Percentiles rank a stretch among this genome's conserved stretches.
Evolutionary conservation across 2,797 vertebrate genomes (phyloP).

Genomic region (Pipistrellus kuhlii): DNA sequence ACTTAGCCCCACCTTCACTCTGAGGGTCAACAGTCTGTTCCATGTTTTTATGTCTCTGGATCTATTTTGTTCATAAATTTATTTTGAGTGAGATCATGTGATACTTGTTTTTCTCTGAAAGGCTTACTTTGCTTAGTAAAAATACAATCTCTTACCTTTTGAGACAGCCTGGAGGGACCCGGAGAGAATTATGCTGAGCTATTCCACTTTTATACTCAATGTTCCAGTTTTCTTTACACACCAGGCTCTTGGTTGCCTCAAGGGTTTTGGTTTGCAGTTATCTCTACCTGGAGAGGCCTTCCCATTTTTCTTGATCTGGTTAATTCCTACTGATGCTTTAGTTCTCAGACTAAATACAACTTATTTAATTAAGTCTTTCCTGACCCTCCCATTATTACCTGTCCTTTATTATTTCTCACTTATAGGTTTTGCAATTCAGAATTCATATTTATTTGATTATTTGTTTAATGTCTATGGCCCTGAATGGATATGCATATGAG

Average conservation of each 20-base stretch:
- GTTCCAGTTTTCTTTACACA: background rate
- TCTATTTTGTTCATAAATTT: no score
- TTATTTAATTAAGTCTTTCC: background rate
- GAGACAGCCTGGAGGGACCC: no score
- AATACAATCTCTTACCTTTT: no score
- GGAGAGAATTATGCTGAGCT: no score
- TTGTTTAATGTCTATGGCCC: slow-evolving; percentile 17
- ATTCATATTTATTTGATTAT: slow-evolving; percentile 29
- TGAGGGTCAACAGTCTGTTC: no score
- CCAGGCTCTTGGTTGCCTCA: background rate
- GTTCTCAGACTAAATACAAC: slow-evolving; percentile 18
- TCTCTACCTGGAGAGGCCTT: background rate
- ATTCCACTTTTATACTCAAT: background rate
- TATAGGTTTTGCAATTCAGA: background rate
- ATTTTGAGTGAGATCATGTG: no score
- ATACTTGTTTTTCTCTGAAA: no score
- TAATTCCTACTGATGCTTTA: background rate
- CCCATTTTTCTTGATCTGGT: background rate
- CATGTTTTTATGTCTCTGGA: no score
- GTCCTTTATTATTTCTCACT: slow-evolving; percentile 14
- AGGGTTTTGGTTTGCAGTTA: background rate
- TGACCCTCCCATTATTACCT: background rate
- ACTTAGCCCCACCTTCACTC: no score
- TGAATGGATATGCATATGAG: background rate
- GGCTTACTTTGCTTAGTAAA: no score